Evolutionary conservation across 2,113 vertebrate species (phyloP).

Genomic region (Notothenia coriiceps): DNA sequence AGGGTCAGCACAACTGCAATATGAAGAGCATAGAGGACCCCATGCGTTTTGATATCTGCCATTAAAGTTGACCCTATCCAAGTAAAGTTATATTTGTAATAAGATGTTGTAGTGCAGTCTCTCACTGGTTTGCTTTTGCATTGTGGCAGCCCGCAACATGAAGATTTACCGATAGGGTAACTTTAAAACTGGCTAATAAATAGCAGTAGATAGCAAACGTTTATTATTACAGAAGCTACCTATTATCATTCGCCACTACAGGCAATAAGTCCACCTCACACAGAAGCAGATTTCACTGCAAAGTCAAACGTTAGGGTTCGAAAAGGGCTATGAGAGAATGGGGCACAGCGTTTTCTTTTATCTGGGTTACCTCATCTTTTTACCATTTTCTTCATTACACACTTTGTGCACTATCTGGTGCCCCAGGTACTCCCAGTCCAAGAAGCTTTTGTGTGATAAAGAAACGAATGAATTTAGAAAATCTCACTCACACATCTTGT

Average conservation of each 20-base stretch:
- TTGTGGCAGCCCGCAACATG: slow-evolving; percentile 1
- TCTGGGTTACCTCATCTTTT: slow-evolving; percentile 64
- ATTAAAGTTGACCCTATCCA: neutral
- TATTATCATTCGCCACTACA: slow-evolving; percentile 13
- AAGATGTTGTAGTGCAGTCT: neutral
- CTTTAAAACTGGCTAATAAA: slow-evolving; percentile 28
- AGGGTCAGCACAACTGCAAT: slow-evolving; percentile 20
- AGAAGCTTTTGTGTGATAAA: slow-evolving; percentile 77
- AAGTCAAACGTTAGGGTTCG: slow-evolving; percentile 42
- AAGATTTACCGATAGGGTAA: slow-evolving; percentile 14
- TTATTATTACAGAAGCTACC: slow-evolving; percentile 37
- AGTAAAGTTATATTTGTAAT: slow-evolving; percentile 4
- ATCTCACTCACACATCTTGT: slow-evolving; percentile 77
- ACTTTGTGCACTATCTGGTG: slow-evolving; percentile 66
- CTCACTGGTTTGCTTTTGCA: neutral
- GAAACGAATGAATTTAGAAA: slow-evolving; percentile 72
- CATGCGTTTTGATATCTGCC: slow-evolving; percentile 17
- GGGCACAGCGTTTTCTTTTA: slow-evolving; percentile 62
- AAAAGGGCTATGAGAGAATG: slow-evolving; percentile 14
- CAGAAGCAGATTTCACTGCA: slow-evolving; percentile 11
- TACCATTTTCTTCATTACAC: slow-evolving; percentile 78
- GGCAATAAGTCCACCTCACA: slow-evolving; percentile 32
- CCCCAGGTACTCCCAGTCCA: slow-evolving; percentile 65
- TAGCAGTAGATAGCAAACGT: slow-evolving; percentile 7
- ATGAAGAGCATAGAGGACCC: slow-evolving; percentile 13